Base-by-base conservation (phyloP, 2,888 invertebrate genomes). In the Tetanocera ferruginea region DNA sequence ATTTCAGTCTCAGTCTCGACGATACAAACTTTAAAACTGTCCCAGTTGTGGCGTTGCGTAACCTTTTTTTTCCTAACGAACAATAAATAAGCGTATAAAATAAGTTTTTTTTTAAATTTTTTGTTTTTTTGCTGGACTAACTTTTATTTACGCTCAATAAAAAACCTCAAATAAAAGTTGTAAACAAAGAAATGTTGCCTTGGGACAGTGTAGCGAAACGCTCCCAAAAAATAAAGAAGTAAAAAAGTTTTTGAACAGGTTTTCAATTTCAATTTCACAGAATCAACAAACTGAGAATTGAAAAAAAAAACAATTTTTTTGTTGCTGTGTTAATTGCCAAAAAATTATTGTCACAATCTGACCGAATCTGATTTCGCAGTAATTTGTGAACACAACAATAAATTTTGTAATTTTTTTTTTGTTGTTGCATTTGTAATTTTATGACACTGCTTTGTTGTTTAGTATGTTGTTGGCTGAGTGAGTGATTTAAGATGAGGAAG, bases 341-440 rank as follows among this genome's bases (percentile, higher is more conserved):
- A 62, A 73, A 73, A 73, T 73, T 73, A 73, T 43, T 73, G 73
- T 73, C 73, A 73, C 73, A 62, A 73, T 62, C 73, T 60, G 60
- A 3, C 60, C 37, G 52, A 62, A 73, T 43, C 49, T 73, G 72
- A 49, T 60, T 49, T 73, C 62, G 49, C 73, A 73, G 62, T 73
- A 73, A 73, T 73, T 73, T 73, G 43, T 49, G n/a, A 17, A n/a
- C 62, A 73, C 25, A 62, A 69, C 23, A 19, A 69, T 69, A 69
- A 69, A 28, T 69, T 69, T 69, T 3, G 34, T 51, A 8, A 19
- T 69, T 49, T 67, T n/a, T 51, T 69, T 69, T 19, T 14, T 25
- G 19, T 25, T 69, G 43, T 37, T 51, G 14, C 9, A 49, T 23
- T 23, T n/a, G 69, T 67, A 19, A 19, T 69, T 69, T 69, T 28